Evolutionary conservation across 2,113 vertebrate genomes (phyloP), one percentile per base, ranked within the genome.

Genomic region (Pseudorasbora parva): DNA sequence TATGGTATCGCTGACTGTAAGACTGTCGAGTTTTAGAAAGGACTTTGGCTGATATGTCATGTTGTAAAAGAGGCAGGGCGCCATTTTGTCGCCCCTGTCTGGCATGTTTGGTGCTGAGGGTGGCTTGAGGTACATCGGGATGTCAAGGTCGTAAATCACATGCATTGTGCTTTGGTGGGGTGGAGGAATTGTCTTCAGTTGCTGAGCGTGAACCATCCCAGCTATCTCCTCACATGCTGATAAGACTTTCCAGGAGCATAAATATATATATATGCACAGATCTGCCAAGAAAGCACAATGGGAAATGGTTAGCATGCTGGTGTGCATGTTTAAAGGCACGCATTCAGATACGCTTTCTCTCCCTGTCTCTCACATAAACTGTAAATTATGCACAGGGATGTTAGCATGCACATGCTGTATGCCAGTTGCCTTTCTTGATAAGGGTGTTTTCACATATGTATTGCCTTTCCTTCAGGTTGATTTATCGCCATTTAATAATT

Each of bases 181-280:
- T 47, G 59, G 17, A 79, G 41, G 59, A 33, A 49, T 43, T 79
- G 78, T 79, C 25, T 79, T 33, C 49, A 79, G 59, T 49, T 33
- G 78, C 23, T 79, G 59, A 79, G 43, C 10, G 9, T 21, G 59
- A 79, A 66, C 59, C 37, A 66, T 79, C 41, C 43, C 5, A 49
- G 77, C 77, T 79, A 64, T 79, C 43, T 79, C 25, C 78, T 66
- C 43, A 66, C 77, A 64, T 66, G 77, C 78, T 79, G 78, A 79
- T 64, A 79, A 51, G 78, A 51, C 43, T 62, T 66, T n/a, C n/a
- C n/a, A n/a, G n/a, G n/a, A n/a, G n/a, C n/a, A n/a, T n/a, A n/a
- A n/a, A n/a, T n/a, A n/a, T n/a, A n/a, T n/a, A 64, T 66, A 78
- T 37, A 78, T 79, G 59, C 41, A 66, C 17, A 64, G 57, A 19